Evolutionary conservation across 2,797 vertebrate genomes (phyloP), one percentile per base, ranked within the genome.

Genomic region (Hybognathus amarus): DNA sequence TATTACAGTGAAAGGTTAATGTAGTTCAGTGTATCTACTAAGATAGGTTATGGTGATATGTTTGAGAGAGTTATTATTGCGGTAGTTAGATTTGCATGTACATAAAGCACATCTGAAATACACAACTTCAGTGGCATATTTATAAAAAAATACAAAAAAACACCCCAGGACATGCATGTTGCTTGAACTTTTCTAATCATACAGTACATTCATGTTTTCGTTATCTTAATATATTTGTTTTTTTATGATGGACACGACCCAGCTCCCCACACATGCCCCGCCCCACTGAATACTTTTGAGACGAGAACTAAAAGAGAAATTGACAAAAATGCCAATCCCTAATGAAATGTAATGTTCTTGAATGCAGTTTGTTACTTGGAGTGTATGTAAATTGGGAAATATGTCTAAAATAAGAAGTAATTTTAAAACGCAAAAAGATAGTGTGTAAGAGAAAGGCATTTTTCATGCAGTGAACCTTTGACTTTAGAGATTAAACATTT

Each of bases 401-500:
- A 36, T 22, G 4, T 11, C 4, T 9, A n/a, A 74, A 74, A 74
- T 59, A n/a, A 40, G 47, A 22, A 74, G 36, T 17, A 1, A 18
- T 76, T 40, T 36, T 12, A 18, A 24, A 76, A 42, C 42, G 8
- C 36, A 61, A 27, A 52, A 56, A 42, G 54, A 61, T 42, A 42
- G 15, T 76, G n/a, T 76, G 33, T 59, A 38, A 17, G 30, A 10
- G 6, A 30, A 1, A 56, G 50, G 20, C 42, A 12, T 73, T 50
- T 33, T 52, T 73, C 70, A 50, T 40, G 9, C 38, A 30, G 52
- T 13, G 20, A n/a, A 45, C 67, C 67, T 80, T 45, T 71, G 38
- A 59, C 27, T 50, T 47, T 36, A 15, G 6, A 47, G 42, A 66
- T 82, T 27, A 66, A 74, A 74, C 54, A 74, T 82, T 66, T 74